These are phyloP conservation scores for Resseliella maxima DNA, from an alignment of 2,888 invertebrate genomes.

Conservation along the genomic window DNA sequence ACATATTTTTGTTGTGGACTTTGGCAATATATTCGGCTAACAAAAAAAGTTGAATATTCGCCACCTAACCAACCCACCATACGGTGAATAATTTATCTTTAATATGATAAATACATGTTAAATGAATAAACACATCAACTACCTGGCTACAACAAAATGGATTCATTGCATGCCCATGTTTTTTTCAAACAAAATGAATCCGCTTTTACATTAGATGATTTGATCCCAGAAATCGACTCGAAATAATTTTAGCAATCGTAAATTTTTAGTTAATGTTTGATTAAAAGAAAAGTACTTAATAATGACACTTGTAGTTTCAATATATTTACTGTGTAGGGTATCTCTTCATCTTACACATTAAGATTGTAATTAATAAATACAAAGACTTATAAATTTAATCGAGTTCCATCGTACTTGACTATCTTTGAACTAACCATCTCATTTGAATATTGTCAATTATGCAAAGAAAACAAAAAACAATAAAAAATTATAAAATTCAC, in stretches of 20 bases:
- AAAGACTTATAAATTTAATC: not conserved
- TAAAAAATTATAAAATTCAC: slow-evolving; percentile 16
- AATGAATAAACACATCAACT: too few species aligned
- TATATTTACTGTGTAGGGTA: too few species aligned
- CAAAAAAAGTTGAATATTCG: too few species aligned
- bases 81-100: too few species aligned
- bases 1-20: too few species aligned
- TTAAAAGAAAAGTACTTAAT: too few species aligned
- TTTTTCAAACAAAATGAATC: slow-evolving; percentile 16
- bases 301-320: too few species aligned
- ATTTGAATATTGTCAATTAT: slow-evolving; percentile 1
- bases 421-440: not conserved
- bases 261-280: not conserved
- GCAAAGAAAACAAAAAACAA: not conserved
- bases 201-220: slow-evolving; percentile 25
- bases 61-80: too few species aligned
- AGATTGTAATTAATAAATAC: not conserved
- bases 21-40: too few species aligned
- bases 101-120: too few species aligned
- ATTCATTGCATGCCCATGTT: not conserved
- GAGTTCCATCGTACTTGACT: not conserved
- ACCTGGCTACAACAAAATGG: slow-evolving; percentile 4
- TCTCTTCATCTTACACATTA: not conserved
- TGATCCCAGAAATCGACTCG: not conserved
- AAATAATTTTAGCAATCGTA: not conserved